A percentile compares a stretch with the other conserved stretches of the same genome.
These are phyloP conservation scores for Axea sp. DNA, from an alignment of 2,888 invertebrate species.

Conservation along the genomic window DNA sequence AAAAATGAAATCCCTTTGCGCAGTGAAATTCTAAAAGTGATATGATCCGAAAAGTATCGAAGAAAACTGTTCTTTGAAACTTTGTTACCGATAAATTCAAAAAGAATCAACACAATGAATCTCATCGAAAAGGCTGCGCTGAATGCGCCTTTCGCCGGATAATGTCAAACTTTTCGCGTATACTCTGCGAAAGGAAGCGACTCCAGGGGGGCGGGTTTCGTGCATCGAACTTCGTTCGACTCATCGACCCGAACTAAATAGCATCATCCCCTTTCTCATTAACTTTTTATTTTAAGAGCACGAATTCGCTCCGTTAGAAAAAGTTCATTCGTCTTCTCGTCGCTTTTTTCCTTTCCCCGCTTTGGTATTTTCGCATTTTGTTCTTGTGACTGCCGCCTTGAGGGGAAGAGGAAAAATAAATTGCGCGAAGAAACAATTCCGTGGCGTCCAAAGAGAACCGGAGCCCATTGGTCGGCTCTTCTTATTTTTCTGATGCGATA, in stretches of 20 bases:
- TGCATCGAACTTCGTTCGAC: slow-evolving; percentile 67
- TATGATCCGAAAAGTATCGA: background rate
- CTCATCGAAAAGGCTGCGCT: slow-evolving; percentile 9
- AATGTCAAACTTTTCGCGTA: slow-evolving; percentile 50
- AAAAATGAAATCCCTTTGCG: background rate
- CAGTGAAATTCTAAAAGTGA: too few species aligned
- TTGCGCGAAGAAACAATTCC: slow-evolving; percentile 74
- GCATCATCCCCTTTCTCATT: slow-evolving; percentile 77
- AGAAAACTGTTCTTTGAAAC: slow-evolving; percentile 11
- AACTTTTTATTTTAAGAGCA: slow-evolving; percentile 78
- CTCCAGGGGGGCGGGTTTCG: slow-evolving; percentile 43
- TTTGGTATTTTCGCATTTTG: slow-evolving; percentile 57
- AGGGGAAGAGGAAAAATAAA: slow-evolving; percentile 36
- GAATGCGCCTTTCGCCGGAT: slow-evolving; percentile 21
- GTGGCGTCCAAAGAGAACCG: too few species aligned
- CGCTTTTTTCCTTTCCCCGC: slow-evolving; percentile 39
- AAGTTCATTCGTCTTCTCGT: slow-evolving; percentile 67
- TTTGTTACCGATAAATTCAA: slow-evolving; percentile 4
- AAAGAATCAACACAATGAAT: slow-evolving; percentile 20
- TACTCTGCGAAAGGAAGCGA: slow-evolving; percentile 38
- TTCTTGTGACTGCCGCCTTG: slow-evolving; percentile 58
- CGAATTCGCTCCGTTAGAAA: slow-evolving; percentile 72
- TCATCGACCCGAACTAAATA: slow-evolving; percentile 69
- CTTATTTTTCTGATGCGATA: too few species aligned
- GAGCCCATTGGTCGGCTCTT: too few species aligned